A percentile compares a stretch with the other conserved stretches of the same genome.
Conservation (phyloP, 2,113 vertebrate genomes). For the Micronycteris hirsuta region DNA sequence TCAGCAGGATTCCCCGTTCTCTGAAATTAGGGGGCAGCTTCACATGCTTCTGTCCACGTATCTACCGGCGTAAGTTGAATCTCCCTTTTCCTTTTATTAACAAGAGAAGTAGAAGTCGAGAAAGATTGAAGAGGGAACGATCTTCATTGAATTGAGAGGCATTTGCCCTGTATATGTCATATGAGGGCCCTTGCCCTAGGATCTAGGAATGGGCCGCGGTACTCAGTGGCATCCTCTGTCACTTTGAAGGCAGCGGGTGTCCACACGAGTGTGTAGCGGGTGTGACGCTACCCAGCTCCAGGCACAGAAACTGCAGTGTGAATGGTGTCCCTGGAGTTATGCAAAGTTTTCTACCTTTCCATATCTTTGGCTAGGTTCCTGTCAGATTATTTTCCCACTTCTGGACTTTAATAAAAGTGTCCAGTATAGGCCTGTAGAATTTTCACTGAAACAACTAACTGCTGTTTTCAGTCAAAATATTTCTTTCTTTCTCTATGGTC, state of each 20-base stretch:
- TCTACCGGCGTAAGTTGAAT: neutral
- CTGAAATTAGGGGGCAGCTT: neutral
- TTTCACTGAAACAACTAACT: neutral
- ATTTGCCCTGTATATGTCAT: neutral
- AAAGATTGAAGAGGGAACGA: neutral
- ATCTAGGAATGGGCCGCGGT: neutral
- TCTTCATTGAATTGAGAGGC: neutral
- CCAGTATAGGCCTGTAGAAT: neutral
- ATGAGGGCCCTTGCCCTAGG: neutral
- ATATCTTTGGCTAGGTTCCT: neutral
- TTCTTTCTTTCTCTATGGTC: constrained; percentile 19
- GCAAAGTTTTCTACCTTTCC: neutral
- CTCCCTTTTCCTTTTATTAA: neutral
- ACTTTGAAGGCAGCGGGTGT: neutral
- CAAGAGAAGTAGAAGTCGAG: neutral
- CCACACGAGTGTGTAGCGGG: neutral
- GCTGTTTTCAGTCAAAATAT: constrained; percentile 18
- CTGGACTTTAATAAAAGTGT: neutral
- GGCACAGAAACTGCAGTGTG: neutral
- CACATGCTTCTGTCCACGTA: neutral
- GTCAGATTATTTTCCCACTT: neutral
- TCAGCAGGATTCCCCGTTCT: neutral
- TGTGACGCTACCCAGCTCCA: neutral
- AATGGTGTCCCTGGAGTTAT: neutral
- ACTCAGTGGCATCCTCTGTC: neutral